Conservation (phyloP, 1,140 invertebrate genomes). For the Ylistrum balloti region DNA sequence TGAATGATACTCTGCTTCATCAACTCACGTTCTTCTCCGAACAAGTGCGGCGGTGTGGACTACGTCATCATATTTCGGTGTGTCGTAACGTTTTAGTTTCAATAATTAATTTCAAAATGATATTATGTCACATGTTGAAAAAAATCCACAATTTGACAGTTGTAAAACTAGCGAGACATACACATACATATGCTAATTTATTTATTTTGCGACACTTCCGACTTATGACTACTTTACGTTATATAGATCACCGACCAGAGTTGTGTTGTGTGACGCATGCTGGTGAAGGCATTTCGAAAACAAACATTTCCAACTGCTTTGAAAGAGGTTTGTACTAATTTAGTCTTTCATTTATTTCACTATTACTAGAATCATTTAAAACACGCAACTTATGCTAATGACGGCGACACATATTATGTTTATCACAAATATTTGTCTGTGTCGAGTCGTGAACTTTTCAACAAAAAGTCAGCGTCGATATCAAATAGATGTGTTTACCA, state of each 20-base stretch:
- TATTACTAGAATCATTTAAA: no score
- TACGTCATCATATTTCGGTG: conserved; percentile 11
- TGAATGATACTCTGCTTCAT: conserved; percentile 8
- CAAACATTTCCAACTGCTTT: not conserved
- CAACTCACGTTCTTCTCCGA: not conserved
- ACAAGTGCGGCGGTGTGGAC: conserved; percentile 9
- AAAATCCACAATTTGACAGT: no score
- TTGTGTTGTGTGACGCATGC: not conserved
- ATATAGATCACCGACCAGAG: not conserved
- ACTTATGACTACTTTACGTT: not conserved
- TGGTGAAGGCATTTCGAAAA: not conserved
- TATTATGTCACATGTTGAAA: no score
- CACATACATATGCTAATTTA: not conserved
- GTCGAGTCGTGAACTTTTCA: no score
- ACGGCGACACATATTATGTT: no score
- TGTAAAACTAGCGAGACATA: no score
- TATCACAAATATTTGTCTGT: no score
- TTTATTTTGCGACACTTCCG: not conserved
- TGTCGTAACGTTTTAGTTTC: not conserved
- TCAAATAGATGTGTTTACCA: no score
- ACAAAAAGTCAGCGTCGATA: no score
- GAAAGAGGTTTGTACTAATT: not conserved
- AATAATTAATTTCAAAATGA: no score
- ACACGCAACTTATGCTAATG: no score
- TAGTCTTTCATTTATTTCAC: not conserved